Evolutionary conservation across 2,797 vertebrate species (phyloP).

Genomic region (Yasuhikotakia modesta): DNA sequence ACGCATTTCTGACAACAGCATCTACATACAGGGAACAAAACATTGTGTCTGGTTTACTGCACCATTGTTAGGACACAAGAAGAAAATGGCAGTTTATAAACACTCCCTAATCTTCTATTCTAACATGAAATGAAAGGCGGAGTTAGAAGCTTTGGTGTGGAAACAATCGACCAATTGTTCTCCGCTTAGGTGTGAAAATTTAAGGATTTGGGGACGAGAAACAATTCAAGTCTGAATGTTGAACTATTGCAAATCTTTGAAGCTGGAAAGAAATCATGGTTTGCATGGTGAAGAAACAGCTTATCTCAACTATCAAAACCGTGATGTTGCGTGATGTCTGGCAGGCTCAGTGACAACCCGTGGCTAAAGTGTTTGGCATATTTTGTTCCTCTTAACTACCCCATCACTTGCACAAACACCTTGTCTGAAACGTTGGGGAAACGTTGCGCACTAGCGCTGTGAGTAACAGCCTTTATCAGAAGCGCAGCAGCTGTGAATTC

Average conservation of each 20-base stretch:
- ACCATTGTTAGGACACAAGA: conserved; percentile 70
- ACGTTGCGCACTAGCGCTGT: conserved; percentile 54
- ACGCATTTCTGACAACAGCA: conserved; percentile 68
- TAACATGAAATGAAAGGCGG: conserved; percentile 68
- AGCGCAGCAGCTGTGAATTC: conserved; percentile 67
- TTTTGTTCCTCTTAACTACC: conserved; percentile 64
- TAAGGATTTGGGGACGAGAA: conserved; percentile 66
- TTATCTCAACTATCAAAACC: conserved; percentile 72
- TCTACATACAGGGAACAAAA: conserved; percentile 70
- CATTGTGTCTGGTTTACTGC: conserved; percentile 69
- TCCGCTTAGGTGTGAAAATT: conserved; percentile 70
- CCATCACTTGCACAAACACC: conserved; percentile 71
- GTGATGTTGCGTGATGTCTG: conserved; percentile 64
- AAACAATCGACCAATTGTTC: conserved; percentile 78
- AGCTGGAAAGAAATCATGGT: conserved; percentile 62
- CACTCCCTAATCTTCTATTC: conserved; percentile 76
- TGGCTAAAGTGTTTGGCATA: conserved; percentile 68
- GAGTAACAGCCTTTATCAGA: conserved; percentile 72
- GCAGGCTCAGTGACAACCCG: conserved; percentile 62
- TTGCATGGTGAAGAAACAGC: conserved; percentile 65
- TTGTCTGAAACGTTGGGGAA: conserved; percentile 63
- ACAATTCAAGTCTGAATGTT: conserved; percentile 69
- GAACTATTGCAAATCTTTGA: conserved; percentile 69
- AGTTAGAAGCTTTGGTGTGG: conserved; percentile 68
- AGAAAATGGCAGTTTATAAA: conserved; percentile 73